phyloP scores from a whole-genome alignment of 2,113 vertebrate species.

The Panthera leo region DNA sequence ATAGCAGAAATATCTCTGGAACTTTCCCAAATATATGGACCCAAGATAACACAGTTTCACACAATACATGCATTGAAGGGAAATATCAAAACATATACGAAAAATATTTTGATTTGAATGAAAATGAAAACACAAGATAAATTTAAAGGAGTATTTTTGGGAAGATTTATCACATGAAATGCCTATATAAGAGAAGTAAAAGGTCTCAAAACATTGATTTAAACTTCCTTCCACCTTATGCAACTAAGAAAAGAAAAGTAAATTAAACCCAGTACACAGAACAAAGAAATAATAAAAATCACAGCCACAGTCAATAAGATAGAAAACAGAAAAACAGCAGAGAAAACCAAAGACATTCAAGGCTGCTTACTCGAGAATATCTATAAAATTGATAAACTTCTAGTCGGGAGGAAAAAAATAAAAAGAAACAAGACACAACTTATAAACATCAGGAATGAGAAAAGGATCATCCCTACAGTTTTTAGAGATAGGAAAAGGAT shows the following conservation, averaged over 20 bases:
- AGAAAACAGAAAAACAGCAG: not conserved
- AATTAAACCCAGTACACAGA: not conserved
- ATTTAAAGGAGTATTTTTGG: not conserved
- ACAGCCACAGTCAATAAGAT: not conserved
- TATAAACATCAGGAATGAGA: not conserved
- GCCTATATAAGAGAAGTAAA: not conserved
- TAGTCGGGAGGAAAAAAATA: not conserved
- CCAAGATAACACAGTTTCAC: not conserved
- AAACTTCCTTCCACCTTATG: not conserved
- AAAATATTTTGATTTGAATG: not conserved
- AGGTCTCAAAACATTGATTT: not conserved
- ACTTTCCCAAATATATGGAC: not conserved
- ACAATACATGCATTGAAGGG: not conserved
- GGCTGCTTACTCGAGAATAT: not conserved
- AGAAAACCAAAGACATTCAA: not conserved
- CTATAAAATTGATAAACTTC: not conserved
- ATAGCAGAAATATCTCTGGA: not conserved
- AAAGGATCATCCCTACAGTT: not conserved
- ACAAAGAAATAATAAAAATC: not conserved
- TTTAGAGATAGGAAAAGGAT: not conserved
- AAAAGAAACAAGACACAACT: not conserved
- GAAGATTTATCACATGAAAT: not conserved
- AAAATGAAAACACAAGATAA: not conserved
- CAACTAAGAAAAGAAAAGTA: not conserved
- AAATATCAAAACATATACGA: not conserved